Evolutionary conservation across 2,888 invertebrate species (phyloP).

Genomic region (Silvanus unidentatus): DNA sequence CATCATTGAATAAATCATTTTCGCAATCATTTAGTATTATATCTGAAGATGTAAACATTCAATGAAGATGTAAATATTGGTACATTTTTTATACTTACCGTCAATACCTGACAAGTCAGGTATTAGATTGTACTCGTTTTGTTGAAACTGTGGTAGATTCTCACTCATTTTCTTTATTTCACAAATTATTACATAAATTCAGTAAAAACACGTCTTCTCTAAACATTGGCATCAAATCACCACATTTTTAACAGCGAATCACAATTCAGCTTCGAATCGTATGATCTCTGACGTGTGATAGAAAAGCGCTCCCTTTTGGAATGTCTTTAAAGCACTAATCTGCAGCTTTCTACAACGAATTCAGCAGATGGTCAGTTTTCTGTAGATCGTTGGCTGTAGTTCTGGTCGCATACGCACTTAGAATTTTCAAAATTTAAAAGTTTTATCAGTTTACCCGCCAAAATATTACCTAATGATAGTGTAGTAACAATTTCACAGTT

Average conservation of each 20-base stretch:
- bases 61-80: too few relatives aligned
- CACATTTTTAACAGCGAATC: conserved; percentile 53
- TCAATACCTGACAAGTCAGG: conserved; percentile 62
- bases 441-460: too few relatives aligned
- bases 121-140: conserved; percentile 56
- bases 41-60: conserved; percentile 46
- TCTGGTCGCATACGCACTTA: too few relatives aligned
- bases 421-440: too few relatives aligned
- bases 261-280: conserved; percentile 49
- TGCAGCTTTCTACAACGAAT: too few relatives aligned
- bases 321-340: too few relatives aligned
- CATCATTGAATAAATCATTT: conserved; percentile 56
- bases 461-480: too few relatives aligned
- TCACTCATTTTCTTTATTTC: not conserved
- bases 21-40: conserved; percentile 62
- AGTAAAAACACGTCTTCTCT: too few relatives aligned
- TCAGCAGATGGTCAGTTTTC: too few relatives aligned
- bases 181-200: too few relatives aligned
- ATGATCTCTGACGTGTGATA: conserved; percentile 53
- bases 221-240: conserved; percentile 33
- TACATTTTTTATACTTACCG: conserved; percentile 51
- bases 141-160: not conserved
- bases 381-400: too few relatives aligned
- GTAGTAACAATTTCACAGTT: too few relatives aligned
- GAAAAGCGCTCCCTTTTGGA: not conserved